phyloP scores from a whole-genome alignment of 2,888 invertebrate species.

The Falcaria lacertinaria region DNA sequence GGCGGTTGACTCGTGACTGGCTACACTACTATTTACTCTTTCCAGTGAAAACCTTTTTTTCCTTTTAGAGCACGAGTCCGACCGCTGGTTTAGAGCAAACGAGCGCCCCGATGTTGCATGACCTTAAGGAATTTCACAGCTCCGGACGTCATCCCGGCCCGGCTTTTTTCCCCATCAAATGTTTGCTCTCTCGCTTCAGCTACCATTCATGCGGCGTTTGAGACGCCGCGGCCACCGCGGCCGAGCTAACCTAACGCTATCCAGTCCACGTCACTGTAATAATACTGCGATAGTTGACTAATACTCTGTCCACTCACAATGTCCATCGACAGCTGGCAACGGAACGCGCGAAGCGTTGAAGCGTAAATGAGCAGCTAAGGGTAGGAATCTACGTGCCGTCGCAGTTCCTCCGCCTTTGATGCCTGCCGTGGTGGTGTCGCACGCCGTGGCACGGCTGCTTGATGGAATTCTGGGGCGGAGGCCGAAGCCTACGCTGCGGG shows the following conservation, averaged over 20 bases:
- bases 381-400: constrained; percentile 62
- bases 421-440: constrained; percentile 70
- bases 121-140: constrained; percentile 77
- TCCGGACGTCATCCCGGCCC: constrained; percentile 58
- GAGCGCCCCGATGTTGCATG: constrained; percentile 73
- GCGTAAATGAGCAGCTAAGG: constrained; percentile 69
- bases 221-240: constrained; percentile 66
- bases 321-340: constrained; percentile 76
- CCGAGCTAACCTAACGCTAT: constrained; percentile 70
- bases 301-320: constrained; percentile 77
- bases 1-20: constrained; percentile 69
- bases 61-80: constrained; percentile 74
- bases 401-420: constrained; percentile 70
- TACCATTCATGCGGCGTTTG: constrained; percentile 73
- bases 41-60: constrained; percentile 73
- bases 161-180: constrained; percentile 66
- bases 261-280: constrained; percentile 78
- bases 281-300: constrained; percentile 80
- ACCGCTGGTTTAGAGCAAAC: constrained; percentile 72
- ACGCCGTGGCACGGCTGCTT: constrained; percentile 63
- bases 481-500: constrained; percentile 65
- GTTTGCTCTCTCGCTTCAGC: constrained; percentile 75
- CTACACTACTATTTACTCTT: constrained; percentile 70
- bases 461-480: constrained; percentile 58
- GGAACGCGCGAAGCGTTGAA: constrained; percentile 76